Evolutionary conservation across 1,140 invertebrate genomes (phyloP).

Genomic region (Hormaphis cornu): DNA sequence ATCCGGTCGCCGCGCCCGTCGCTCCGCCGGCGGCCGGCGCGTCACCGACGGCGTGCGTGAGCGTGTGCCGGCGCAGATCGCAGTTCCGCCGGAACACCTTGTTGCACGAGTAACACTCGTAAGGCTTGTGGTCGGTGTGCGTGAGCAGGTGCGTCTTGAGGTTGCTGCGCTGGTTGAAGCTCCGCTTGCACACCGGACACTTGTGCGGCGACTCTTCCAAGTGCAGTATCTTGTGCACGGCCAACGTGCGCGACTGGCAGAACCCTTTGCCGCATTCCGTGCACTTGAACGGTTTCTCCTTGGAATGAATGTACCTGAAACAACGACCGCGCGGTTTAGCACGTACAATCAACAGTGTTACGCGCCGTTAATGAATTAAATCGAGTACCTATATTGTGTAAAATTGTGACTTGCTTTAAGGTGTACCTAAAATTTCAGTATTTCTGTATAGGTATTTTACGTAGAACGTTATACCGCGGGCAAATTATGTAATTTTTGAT

Average conservation of each 20-base stretch:
- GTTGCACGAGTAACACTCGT: conserved; percentile 81
- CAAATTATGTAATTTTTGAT: too few species aligned
- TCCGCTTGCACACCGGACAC: conserved; percentile 77
- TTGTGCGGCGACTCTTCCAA: conserved; percentile 88
- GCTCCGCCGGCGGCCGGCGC: conserved; percentile 45
- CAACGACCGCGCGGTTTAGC: conserved; percentile 28
- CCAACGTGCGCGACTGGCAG: conserved; percentile 85
- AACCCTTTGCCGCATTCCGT: conserved; percentile 92
- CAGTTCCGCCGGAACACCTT: conserved; percentile 80
- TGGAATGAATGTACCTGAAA: conserved; percentile 90
- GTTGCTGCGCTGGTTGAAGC: conserved; percentile 85
- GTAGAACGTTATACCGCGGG: too few species aligned
- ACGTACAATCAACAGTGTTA: neutral
- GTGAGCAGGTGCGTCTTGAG: conserved; percentile 88
- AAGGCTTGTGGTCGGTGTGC: conserved; percentile 89
- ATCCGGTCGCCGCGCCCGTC: conserved; percentile 37
- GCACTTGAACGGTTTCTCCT: conserved; percentile 95
- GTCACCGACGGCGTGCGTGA: conserved; percentile 76
- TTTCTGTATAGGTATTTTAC: too few species aligned
- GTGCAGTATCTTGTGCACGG: conserved; percentile 86
- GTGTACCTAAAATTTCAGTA: too few species aligned
- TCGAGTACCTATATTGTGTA: too few species aligned
- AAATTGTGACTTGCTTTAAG: too few species aligned
- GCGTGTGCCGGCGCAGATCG: conserved; percentile 68
- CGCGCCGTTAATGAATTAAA: too few species aligned